Percentiles rank a stretch among this genome's conserved stretches.
These are phyloP conservation scores for Aphidius ervi DNA, from an alignment of 1,140 invertebrate species.

Conservation along the genomic window DNA sequence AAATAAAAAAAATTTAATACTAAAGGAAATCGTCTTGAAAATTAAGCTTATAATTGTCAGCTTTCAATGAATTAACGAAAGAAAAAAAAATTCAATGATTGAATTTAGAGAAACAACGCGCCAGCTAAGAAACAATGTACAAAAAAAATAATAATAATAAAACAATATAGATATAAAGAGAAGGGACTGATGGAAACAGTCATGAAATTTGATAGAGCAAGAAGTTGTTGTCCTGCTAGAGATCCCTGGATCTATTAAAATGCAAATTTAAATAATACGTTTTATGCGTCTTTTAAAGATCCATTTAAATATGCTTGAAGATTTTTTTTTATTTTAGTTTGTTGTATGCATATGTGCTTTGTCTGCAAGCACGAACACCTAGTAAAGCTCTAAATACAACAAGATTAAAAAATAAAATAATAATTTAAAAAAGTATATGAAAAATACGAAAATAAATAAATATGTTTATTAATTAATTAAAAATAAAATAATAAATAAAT, in stretches of 20 bases:
- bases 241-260: slow-evolving; percentile 17
- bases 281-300: slow-evolving; percentile 20
- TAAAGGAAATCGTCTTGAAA: too few relatives aligned
- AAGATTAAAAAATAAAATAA: too few relatives aligned
- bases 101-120: too few relatives aligned
- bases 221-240: slow-evolving; percentile 11
- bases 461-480: too few relatives aligned
- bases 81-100: neutral
- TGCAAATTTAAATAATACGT: slow-evolving; percentile 21
- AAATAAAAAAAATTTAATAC: too few relatives aligned
- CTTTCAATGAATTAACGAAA: neutral
- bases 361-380: neutral
- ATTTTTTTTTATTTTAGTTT: too few relatives aligned
- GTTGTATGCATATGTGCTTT: neutral
- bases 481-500: too few relatives aligned
- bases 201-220: slow-evolving; percentile 18
- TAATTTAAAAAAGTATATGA: too few relatives aligned
- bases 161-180: neutral
- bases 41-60: too few relatives aligned
- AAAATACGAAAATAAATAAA: too few relatives aligned
- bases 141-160: neutral
- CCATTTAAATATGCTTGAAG: neutral
- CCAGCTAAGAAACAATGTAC: neutral
- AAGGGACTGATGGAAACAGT: neutral
- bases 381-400: too few relatives aligned